phyloP scores from a whole-genome alignment of 2,113 vertebrate genomes.

The Anolis sagrei region DNA sequence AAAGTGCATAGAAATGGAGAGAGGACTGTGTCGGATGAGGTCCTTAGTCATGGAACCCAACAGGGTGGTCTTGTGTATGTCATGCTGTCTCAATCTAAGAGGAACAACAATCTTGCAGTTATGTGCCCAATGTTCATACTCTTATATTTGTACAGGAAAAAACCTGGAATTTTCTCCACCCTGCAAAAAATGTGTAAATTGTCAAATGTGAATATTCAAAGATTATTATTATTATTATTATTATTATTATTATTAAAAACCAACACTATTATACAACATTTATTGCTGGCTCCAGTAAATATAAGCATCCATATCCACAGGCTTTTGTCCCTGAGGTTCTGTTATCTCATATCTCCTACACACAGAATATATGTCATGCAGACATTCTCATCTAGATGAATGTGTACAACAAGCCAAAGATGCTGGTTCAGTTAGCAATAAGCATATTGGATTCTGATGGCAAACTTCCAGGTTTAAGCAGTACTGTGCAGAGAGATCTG shows the following conservation, averaged over 20 bases:
- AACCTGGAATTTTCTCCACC: no score
- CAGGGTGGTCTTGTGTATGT: no score
- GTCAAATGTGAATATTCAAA: background rate
- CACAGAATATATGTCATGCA: background rate
- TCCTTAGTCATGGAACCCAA: no score
- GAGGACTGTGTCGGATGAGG: no score
- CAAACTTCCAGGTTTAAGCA: conserved; percentile 46
- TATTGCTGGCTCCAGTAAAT: background rate
- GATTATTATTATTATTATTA: background rate
- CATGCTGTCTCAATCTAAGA: no score
- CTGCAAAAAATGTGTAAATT: background rate
- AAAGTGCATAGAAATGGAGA: no score
- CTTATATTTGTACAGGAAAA: no score
- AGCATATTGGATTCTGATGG: conserved; percentile 53
- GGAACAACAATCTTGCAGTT: no score
- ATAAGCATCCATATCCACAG: background rate
- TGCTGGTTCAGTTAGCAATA: conserved; percentile 50
- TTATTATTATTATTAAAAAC: background rate
- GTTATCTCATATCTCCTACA: background rate
- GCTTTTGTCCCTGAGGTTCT: background rate
- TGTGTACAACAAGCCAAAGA: conserved; percentile 55
- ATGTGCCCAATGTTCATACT: no score
- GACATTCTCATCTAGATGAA: conserved; percentile 21
- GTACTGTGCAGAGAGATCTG: conserved; percentile 31
- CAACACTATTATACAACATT: background rate